These are phyloP conservation scores for Mionectes macconnelli DNA, from an alignment of 2,113 vertebrate genomes.

Conservation along the genomic window DNA sequence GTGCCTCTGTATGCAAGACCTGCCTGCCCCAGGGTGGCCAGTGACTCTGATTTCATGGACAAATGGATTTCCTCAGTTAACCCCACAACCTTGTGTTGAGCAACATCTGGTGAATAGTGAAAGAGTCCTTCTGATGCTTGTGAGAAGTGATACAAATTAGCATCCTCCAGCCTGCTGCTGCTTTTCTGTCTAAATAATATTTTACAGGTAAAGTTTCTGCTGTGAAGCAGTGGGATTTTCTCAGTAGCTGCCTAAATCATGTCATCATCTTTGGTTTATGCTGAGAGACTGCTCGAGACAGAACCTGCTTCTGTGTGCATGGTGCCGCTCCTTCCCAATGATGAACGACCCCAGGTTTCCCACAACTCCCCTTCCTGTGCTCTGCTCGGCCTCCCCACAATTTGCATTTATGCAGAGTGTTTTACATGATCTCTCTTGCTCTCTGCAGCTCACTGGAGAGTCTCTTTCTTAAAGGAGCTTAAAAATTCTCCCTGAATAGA, in stretches of 20 bases:
- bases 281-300: background rate
- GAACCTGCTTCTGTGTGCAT: background rate
- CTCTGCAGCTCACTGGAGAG: background rate
- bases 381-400: background rate
- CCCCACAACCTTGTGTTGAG: background rate
- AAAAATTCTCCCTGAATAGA: background rate
- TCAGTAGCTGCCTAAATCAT: background rate
- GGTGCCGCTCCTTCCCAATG: background rate
- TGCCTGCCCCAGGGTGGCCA: background rate
- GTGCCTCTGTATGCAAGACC: background rate
- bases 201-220: background rate
- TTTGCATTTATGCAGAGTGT: background rate
- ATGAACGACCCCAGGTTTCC: background rate
- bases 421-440: background rate
- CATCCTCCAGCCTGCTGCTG: background rate
- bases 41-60: background rate
- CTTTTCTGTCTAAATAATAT: constrained; percentile 7
- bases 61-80: background rate
- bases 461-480: background rate
- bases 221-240: background rate
- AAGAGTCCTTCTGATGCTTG: background rate
- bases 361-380: background rate
- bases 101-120: background rate
- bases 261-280: background rate
- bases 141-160: constrained; percentile 4